phyloP scores from a whole-genome alignment of 2,113 vertebrate species.

The Syngnathus scovelli region DNA sequence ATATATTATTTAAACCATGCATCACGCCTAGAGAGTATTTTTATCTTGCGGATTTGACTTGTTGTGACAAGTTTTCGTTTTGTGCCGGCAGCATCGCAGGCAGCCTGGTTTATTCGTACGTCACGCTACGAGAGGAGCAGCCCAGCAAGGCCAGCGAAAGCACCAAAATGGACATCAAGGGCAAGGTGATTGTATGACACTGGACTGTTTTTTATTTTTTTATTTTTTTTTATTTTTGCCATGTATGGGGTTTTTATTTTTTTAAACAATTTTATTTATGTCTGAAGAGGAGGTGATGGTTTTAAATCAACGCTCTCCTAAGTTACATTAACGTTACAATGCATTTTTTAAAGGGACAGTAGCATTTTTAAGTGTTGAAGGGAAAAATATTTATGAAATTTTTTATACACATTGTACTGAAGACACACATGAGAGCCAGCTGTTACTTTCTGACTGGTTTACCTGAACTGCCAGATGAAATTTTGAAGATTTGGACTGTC shows the following conservation, averaged over 20 bases:
- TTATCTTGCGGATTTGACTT: background rate
- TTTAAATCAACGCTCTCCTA: background rate
- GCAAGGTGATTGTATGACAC: constrained; percentile 68
- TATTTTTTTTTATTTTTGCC: constrained; percentile 28
- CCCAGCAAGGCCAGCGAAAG: constrained; percentile 75
- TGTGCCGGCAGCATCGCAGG: constrained; percentile 81
- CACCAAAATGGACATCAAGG: constrained; percentile 65
- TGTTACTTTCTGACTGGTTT: background rate
- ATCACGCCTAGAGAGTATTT: too few relatives aligned
- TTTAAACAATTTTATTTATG: constrained; percentile 1
- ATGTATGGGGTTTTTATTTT: background rate
- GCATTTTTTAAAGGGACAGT: background rate
- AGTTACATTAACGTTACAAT: background rate
- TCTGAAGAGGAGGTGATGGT: background rate
- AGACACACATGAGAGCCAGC: background rate
- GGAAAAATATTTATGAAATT: constrained; percentile 2
- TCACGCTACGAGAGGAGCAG: constrained; percentile 90
- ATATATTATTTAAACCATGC: too few relatives aligned
- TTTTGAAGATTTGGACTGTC: too few relatives aligned
- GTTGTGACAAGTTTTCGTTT: background rate
- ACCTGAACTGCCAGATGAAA: too few relatives aligned
- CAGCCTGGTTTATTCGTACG: constrained; percentile 93
- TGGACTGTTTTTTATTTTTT: constrained; percentile 31
- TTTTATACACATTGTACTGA: background rate
- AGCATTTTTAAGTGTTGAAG: background rate